Conservation (phyloP, 2,113 vertebrate species). For the Pteronura brasiliensis region DNA sequence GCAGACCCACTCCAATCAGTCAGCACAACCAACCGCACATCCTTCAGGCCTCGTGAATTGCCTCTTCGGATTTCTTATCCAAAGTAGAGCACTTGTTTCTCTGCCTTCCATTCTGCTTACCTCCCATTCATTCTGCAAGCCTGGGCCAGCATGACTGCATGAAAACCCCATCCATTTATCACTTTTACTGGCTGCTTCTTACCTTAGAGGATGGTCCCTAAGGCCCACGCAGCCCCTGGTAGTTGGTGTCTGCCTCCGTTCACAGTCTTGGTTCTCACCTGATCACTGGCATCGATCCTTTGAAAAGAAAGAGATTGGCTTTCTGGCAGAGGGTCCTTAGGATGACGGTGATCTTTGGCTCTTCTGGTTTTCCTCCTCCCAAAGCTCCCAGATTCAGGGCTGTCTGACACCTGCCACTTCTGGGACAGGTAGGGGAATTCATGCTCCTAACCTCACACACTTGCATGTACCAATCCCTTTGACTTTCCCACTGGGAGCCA, state of each 20-base stretch:
- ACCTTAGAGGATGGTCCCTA: too few species aligned
- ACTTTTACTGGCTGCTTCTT: not conserved
- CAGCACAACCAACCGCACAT: not conserved
- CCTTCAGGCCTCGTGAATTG: not conserved
- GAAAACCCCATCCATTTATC: too few species aligned
- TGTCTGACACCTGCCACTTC: not conserved
- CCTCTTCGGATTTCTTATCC: not conserved
- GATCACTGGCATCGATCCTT: not conserved
- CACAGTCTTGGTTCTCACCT: not conserved
- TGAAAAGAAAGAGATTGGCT: not conserved
- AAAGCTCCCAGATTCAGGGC: not conserved
- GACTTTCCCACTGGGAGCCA: too few species aligned
- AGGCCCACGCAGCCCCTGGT: accelerated
- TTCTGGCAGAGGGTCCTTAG: not conserved
- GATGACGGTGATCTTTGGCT: not conserved
- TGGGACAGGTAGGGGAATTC: too few species aligned
- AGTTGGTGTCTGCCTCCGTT: not conserved
- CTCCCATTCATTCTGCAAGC: not conserved
- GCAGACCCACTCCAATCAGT: not conserved
- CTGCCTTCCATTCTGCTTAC: not conserved
- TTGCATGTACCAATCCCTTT: accelerated
- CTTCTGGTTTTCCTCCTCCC: not conserved
- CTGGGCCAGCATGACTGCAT: not conserved
- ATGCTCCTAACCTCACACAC: not conserved
- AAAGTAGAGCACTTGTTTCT: not conserved